Base-by-base conservation (phyloP, 2,113 vertebrate species). In the Anoplopoma fimbria region DNA sequence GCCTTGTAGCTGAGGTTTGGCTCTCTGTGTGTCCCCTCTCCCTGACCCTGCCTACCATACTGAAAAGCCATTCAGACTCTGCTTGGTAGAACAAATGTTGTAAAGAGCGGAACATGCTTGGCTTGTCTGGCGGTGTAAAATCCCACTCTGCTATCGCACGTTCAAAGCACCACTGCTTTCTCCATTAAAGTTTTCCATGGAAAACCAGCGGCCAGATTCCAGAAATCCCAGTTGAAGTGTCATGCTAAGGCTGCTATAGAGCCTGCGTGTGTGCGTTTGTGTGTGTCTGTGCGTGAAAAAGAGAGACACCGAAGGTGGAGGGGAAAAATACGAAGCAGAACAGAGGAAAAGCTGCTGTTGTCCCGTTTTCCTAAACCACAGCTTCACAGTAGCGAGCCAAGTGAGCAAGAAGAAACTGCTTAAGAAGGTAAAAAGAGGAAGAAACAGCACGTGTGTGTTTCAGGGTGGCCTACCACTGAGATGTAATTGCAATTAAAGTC, bases 21-120 rank as follows among this genome's bases (percentile, higher is more conserved):
- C 88, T 73, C 47, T 12, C 69, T 25, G 74, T 23, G 47, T 27
- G 76, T 91, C 84, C 77, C 87, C 90, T 91, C 85, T 82, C 70
- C 70, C 69, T 92, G 93, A 94, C 87, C 89, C 71, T 69, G 79
- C 62, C 76, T 47, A 3, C 78, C 92, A 93, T 81, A 90, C 86
- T 93, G 92, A 90, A 93, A 94, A 94, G 68, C 79, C 90, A 91
- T 93, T 88, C 75, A 82, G 69, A 64, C 38, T 73, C 82, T 53
- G 73, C 77, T 86, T 53, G 83, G 83, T 85, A 90, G 88, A 93
- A 93, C 85, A 93, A 90, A 89, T 85, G 82, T 87, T 89, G 86
- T 91, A 81, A 83, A 84, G 86, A 90, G 87, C 58, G 68, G 87
- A 94, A 93, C 94, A 94, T 79, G 90, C 85, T 92, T 86, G 90